Evolutionary conservation across 2,797 vertebrate genomes (phyloP).

Genomic region (Hybognathus amarus): DNA sequence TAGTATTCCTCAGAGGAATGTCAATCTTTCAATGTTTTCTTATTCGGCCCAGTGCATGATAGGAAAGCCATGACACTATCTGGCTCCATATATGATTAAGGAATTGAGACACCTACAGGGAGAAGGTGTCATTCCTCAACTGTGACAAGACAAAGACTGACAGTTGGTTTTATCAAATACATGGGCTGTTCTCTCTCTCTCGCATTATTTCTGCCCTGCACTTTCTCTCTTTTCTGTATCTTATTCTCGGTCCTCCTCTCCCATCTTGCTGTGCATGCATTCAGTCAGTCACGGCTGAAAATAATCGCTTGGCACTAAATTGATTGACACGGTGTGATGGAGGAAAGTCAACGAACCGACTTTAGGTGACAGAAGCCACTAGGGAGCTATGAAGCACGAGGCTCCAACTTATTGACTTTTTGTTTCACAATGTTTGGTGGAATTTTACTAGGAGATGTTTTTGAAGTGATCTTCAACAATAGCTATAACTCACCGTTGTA

Average conservation of each 20-base stretch:
- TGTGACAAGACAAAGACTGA: slow-evolving; percentile 68
- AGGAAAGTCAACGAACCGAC: slow-evolving; percentile 6
- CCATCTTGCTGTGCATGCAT: slow-evolving; percentile 10
- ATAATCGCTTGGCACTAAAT: slow-evolving; percentile 32
- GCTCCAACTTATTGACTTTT: slow-evolving; percentile 14
- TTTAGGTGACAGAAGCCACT: slow-evolving; percentile 25
- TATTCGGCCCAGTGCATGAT: slow-evolving; percentile 30
- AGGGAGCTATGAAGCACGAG: slow-evolving; percentile 1
- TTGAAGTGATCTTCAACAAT: slow-evolving; percentile 2
- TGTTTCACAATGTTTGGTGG: background rate
- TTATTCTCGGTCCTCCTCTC: slow-evolving; percentile 3
- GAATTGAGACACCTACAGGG: slow-evolving; percentile 73
- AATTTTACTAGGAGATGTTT: slow-evolving; percentile 4
- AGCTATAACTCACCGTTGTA: background rate
- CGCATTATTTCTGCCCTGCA: slow-evolving; percentile 26
- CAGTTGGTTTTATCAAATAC: slow-evolving; percentile 58
- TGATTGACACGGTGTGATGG: slow-evolving; percentile 26
- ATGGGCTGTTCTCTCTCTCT: slow-evolving; percentile 29
- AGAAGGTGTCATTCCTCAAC: slow-evolving; percentile 69
- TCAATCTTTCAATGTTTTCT: slow-evolving; percentile 45
- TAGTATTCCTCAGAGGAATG: slow-evolving; percentile 46
- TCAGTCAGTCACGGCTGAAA: slow-evolving; percentile 36
- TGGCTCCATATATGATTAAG: slow-evolving; percentile 73
- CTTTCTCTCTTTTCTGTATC: slow-evolving; percentile 26
- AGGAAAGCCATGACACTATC: slow-evolving; percentile 71